Percentiles rank a stretch among this genome's conserved stretches.
phyloP scores from a whole-genome alignment of 2,888 invertebrate species.

The Oscheius onirici region DNA sequence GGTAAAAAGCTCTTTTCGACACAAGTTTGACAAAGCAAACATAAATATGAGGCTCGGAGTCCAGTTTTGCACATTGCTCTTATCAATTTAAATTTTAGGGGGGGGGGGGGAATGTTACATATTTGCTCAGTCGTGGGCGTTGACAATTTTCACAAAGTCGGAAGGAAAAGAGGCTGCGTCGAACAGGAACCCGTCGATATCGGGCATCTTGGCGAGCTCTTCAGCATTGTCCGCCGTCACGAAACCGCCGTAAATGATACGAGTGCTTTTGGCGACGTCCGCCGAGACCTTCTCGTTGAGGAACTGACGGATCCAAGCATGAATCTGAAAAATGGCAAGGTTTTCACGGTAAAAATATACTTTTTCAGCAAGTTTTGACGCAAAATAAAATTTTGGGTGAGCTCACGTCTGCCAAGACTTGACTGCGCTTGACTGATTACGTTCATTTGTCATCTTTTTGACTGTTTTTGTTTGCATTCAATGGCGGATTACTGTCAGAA shows the following conservation, averaged over 20 bases:
- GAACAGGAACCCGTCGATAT: slow-evolving; percentile 98
- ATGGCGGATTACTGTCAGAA: no score
- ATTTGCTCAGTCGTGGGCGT: slow-evolving; percentile 76
- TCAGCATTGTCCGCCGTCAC: slow-evolving; percentile 91
- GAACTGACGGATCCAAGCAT: slow-evolving; percentile 88
- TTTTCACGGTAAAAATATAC: no score
- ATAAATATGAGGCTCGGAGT: neutral
- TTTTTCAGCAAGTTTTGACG: no score
- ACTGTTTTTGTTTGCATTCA: no score
- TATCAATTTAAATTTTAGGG: neutral
- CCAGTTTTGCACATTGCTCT: no score
- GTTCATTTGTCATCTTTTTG: no score
- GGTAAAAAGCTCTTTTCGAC: neutral
- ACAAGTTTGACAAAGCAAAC: neutral
- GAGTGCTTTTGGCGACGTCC: slow-evolving; percentile 81
- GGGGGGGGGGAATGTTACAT: slow-evolving; percentile 3
- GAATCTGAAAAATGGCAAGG: slow-evolving; percentile 78
- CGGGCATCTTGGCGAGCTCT: slow-evolving; percentile 86
- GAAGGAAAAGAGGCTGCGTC: slow-evolving; percentile 98
- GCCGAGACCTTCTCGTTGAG: slow-evolving; percentile 79
- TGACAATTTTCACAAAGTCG: slow-evolving; percentile 94
- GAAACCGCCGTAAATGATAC: slow-evolving; percentile 98
- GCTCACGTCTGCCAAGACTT: no score
- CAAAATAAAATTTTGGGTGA: no score
- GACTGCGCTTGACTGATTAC: no score